Percentiles rank a stretch among this genome's conserved stretches.
These are phyloP conservation scores for Steinernema khuongi DNA, from an alignment of 1,140 invertebrate genomes.

Conservation along the genomic window DNA sequence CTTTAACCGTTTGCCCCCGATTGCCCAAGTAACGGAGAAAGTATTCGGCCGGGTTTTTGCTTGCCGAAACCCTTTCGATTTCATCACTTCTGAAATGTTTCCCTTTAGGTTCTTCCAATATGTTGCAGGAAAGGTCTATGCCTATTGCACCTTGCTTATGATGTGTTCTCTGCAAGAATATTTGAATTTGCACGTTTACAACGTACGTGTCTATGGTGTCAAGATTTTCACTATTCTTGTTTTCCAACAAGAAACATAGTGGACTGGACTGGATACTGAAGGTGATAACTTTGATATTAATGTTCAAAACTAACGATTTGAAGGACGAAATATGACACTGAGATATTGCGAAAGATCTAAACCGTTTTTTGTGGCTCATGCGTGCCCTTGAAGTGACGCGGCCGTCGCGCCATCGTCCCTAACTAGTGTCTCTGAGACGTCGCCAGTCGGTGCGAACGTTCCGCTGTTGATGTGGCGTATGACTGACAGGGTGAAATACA, in stretches of 20 bases:
- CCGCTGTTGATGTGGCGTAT: not conserved
- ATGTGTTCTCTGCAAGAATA: too few species aligned
- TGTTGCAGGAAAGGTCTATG: too few species aligned
- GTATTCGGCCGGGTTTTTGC: constrained; percentile 40
- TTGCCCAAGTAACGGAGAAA: constrained; percentile 50
- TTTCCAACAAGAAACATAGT: too few species aligned
- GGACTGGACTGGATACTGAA: not conserved
- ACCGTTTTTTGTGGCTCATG: not conserved
- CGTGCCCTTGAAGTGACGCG: not conserved
- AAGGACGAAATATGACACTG: not conserved
- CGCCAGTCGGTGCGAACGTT: not conserved
- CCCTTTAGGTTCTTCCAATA: too few species aligned
- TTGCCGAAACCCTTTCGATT: constrained; percentile 36
- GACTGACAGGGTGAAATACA: not conserved
- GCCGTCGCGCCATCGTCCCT: not conserved
- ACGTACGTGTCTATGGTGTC: too few species aligned
- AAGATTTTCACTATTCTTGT: too few species aligned
- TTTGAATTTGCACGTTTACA: not conserved
- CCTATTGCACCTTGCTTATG: too few species aligned
- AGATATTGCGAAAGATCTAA: not conserved
- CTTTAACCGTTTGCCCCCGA: constrained; percentile 51
- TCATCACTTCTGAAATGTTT: constrained; percentile 40
- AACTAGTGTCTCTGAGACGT: not conserved
- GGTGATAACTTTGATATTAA: not conserved
- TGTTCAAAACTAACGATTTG: not conserved